Evolutionary conservation across 35 echinoderm and acorn worm species (phyloP).

Genomic region (Nesometra sesokonis): DNA sequence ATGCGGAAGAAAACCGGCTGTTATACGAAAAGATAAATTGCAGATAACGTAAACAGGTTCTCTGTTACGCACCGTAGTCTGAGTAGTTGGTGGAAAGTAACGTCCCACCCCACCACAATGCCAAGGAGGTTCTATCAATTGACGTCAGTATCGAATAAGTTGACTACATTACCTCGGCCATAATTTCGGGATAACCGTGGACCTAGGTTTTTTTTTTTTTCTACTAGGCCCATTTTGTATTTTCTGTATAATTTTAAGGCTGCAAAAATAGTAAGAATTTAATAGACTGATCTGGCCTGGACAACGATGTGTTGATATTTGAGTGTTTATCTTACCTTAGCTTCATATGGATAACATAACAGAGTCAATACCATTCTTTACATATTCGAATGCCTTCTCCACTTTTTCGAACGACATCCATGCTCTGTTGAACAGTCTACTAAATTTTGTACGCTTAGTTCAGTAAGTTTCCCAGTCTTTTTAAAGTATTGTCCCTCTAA

Average conservation of each 20-base stretch:
- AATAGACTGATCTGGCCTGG: not conserved
- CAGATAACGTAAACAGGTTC: too few relatives aligned
- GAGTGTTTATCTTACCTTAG: not conserved
- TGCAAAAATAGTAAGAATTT: not conserved
- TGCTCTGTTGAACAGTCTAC: not conserved
- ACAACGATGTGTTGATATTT: too few relatives aligned
- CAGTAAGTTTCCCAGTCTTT: not conserved
- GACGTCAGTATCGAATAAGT: not conserved
- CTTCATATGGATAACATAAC: not conserved
- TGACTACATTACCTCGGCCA: too few relatives aligned
- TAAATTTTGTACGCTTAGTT: not conserved
- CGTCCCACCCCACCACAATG: too few relatives aligned
- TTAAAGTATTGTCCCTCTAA: not conserved
- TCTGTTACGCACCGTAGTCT: too few relatives aligned
- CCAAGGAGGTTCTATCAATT: too few relatives aligned
- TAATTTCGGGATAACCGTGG: too few relatives aligned
- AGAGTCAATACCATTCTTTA: not conserved
- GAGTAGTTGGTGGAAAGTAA: too few relatives aligned
- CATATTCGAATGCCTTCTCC: not conserved
- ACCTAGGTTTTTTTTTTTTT: too few relatives aligned
- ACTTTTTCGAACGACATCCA: not conserved
- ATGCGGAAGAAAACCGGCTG: too few relatives aligned
- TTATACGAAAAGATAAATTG: too few relatives aligned
- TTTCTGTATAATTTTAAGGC: not conserved
- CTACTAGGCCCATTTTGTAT: not conserved